A percentile compares a stretch with the other conserved stretches of the same genome.
Evolutionary conservation across 2,113 vertebrate genomes (phyloP).

Genomic region (Mesembrinibis cayennensis): DNA sequence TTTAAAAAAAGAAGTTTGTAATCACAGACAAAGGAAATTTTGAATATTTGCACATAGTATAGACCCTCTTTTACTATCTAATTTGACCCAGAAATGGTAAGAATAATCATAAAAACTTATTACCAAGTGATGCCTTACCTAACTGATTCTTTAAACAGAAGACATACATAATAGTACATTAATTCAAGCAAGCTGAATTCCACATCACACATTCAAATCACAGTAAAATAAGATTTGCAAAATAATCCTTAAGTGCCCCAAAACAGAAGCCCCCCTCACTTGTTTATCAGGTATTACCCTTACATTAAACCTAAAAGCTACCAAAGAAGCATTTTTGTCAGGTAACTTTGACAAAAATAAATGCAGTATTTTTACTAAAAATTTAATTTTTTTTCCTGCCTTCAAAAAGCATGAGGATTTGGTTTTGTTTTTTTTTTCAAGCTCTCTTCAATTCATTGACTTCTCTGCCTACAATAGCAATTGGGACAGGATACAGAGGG

Average conservation of each 20-base stretch:
- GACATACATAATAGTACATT: too few species aligned
- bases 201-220: background rate
- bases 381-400: background rate
- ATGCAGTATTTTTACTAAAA: background rate
- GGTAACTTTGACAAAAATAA: background rate
- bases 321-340: background rate
- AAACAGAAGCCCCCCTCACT: background rate
- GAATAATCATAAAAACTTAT: background rate
- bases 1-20: background rate
- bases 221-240: background rate
- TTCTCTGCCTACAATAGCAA: background rate
- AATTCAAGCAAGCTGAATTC: background rate
- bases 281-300: background rate
- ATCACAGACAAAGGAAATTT: background rate
- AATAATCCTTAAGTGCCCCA: background rate
- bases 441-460: background rate
- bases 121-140: background rate
- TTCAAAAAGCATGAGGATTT: background rate
- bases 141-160: background rate
- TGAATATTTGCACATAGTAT: background rate
- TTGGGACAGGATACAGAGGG: background rate
- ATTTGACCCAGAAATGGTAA: background rate
- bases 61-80: background rate
- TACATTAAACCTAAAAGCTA: background rate
- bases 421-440: background rate